Conservation (phyloP, 2,888 invertebrate species). For the Pseudeuparius sepicola region DNA sequence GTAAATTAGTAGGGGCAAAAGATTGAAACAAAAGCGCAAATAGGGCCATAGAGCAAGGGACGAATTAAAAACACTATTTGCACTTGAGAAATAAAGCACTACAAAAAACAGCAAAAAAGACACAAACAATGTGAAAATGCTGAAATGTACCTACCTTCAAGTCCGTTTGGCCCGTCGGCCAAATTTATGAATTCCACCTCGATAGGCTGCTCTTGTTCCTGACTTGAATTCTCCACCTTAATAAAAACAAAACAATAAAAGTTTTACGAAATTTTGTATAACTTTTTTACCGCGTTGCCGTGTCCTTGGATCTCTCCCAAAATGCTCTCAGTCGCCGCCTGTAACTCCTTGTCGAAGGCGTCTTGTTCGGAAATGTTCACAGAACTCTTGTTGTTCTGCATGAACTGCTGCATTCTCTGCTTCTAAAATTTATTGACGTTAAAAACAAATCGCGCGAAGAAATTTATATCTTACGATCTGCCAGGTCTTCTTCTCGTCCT, state of each 20-base stretch:
- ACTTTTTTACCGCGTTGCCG: constrained; percentile 13
- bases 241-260: background rate
- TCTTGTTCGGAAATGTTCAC: constrained; percentile 36
- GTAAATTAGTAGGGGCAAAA: no score
- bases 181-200: constrained; percentile 36
- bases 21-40: no score
- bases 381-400: constrained; percentile 35
- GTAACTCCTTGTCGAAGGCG: constrained; percentile 41
- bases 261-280: background rate
- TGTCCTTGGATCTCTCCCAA: constrained; percentile 28
- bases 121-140: no score
- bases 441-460: no score
- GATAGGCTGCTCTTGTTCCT: constrained; percentile 25
- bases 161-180: constrained; percentile 32
- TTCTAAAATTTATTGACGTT: constrained; percentile 33
- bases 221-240: no score
- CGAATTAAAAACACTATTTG: no score
- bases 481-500: constrained; percentile 48
- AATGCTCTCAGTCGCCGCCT: constrained; percentile 48
- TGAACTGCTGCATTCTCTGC: constrained; percentile 46
- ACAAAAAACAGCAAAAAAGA: background rate
- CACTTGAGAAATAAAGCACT: constrained; percentile 4
- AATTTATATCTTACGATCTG: constrained; percentile 42
- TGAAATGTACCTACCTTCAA: constrained; percentile 38
- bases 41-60: no score